These are phyloP conservation scores for Microchrysa polita DNA, from an alignment of 2,888 invertebrate genomes.

Conservation along the genomic window DNA sequence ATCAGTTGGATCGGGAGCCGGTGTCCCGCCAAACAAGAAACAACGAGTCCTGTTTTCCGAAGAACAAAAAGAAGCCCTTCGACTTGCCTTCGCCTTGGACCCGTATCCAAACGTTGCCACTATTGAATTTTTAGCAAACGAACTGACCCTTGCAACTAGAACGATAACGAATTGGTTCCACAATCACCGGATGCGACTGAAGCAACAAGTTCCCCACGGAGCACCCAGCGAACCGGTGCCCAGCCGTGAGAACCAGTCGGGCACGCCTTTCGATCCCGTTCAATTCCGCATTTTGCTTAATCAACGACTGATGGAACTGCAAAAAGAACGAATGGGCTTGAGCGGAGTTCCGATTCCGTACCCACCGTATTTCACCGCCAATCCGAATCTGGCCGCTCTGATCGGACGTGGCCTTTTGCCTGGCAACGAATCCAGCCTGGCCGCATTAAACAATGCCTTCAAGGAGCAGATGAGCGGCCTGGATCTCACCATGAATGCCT, in stretches of 20 bases:
- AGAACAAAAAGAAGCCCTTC: constrained; percentile 96
- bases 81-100: constrained; percentile 93
- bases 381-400: constrained; percentile 79
- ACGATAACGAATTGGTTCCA: constrained; percentile 99
- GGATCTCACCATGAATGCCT: constrained; percentile 84
- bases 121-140: constrained; percentile 93
- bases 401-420: constrained; percentile 75
- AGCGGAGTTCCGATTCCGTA: constrained; percentile 80
- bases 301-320: constrained; percentile 87
- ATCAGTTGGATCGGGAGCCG: constrained; percentile 66
- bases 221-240: constrained; percentile 77
- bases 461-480: constrained; percentile 86
- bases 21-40: constrained; percentile 89
- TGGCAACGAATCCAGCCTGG: constrained; percentile 69
- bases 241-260: constrained; percentile 74
- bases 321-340: constrained; percentile 84
- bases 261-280: constrained; percentile 87
- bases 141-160: constrained; percentile 89
- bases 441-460: constrained; percentile 69
- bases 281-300: constrained; percentile 89
- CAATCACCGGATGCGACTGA: constrained; percentile 98
- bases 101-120: constrained; percentile 97
- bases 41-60: constrained; percentile 97
- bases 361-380: constrained; percentile 81
- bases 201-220: constrained; percentile 87